Base-by-base conservation (phyloP, 2,113 vertebrate genomes). In the Sminthopsis crassicaudata region DNA sequence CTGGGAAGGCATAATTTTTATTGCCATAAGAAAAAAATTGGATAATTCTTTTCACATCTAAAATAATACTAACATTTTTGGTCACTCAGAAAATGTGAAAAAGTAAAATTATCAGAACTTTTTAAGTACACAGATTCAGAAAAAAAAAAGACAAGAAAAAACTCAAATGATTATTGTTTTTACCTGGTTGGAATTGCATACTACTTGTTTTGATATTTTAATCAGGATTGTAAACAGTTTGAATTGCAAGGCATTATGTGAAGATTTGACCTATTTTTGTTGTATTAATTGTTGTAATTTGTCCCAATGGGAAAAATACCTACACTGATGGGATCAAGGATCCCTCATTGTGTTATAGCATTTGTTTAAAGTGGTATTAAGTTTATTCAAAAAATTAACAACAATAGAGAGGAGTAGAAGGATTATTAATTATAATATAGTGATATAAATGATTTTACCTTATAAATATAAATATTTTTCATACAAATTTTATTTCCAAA, bases 401-500 rank as follows among this genome's bases (percentile, higher is more conserved):
- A 96, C 95, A 94, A 95, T 51, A 50, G 95, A 92, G 19, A 7
- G 6, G 46, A 90, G 54, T 95, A 89, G 89, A 94, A 93, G 94
- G 93, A 92, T 95, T 92, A 95, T 30, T 94, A 95, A 91, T 24
- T 53, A 96, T 30, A 96, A 95, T 60, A 30, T 16, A 67, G n/a
- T 36, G 16, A 36, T 36, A 16, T 67, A 67, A 30, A 67, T 36
- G 0, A 16, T 67, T 36, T 36, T 67, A 51, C 50, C 50, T 51
- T 51, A 51, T 51, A 51, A 51, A 51, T 51, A 51, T 51, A 76
- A 94, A 90, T 46, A 94, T 96, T 96, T 98, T 97, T 96, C 95
- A 89, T 95, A 91, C 96, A 42, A 52, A 96, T 96, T 96, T 95
- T 53, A 92, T 92, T 67, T 95, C 95, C 92, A 94, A 50, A 88